phyloP scores from a whole-genome alignment of 2,113 vertebrate genomes.

The Symphodus melops region DNA sequence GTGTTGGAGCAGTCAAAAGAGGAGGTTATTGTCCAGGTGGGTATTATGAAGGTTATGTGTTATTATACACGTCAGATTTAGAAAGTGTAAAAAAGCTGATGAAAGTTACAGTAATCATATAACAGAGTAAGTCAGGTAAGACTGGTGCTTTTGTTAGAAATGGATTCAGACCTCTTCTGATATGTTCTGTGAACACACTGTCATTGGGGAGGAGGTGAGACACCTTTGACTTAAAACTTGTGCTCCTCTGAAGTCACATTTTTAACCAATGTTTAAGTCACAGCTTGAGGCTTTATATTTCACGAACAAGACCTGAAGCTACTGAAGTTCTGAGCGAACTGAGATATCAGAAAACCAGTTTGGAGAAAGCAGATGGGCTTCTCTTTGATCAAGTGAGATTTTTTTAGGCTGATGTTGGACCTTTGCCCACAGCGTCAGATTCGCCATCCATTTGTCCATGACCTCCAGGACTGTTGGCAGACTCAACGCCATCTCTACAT shows the following conservation, averaged over 20 bases:
- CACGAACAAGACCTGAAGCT: neutral
- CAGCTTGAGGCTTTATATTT: neutral
- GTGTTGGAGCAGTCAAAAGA: slow-evolving; percentile 94
- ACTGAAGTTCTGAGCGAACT: slow-evolving; percentile 3
- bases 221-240: too few species aligned
- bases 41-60: slow-evolving; percentile 2
- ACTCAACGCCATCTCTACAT: slow-evolving; percentile 94
- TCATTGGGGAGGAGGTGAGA: too few species aligned
- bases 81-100: neutral
- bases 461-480: slow-evolving; percentile 97
- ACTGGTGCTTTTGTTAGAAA: neutral
- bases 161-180: too few species aligned
- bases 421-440: slow-evolving; percentile 90
- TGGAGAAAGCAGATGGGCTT: neutral
- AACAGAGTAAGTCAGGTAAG: neutral
- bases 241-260: too few species aligned
- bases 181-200: too few species aligned
- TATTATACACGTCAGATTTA: neutral
- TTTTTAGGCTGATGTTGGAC: slow-evolving; percentile 71
- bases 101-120: neutral
- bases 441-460: slow-evolving; percentile 92
- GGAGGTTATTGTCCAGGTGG: slow-evolving; percentile 94
- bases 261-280: too few species aligned
- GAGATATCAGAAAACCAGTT: neutral
- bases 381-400: slow-evolving; percentile 22